These are phyloP conservation scores for Microctenopoma lineatum DNA, from an alignment of 2,797 vertebrate genomes.

Conservation along the genomic window DNA sequence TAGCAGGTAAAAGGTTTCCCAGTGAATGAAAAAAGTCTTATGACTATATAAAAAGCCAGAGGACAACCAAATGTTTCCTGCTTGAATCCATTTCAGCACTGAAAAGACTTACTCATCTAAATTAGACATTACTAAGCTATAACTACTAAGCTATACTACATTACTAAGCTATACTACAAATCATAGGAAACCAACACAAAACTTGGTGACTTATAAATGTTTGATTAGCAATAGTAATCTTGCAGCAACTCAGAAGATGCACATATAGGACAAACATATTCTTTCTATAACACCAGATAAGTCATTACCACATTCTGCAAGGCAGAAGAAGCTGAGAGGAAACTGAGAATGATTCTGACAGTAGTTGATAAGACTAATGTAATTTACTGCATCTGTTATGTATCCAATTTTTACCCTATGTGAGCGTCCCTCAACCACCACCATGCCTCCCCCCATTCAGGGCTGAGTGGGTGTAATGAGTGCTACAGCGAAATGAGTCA, in stretches of 20 bases:
- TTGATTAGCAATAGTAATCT: conserved; percentile 26
- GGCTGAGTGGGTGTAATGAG: conserved; percentile 19
- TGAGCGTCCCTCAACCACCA: not conserved
- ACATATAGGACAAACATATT: conserved; percentile 9
- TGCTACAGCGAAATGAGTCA: conserved; percentile 20
- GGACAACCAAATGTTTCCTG: not conserved
- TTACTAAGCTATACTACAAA: too few relatives aligned
- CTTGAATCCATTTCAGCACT: not conserved
- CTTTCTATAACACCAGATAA: not conserved
- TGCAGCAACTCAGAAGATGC: conserved; percentile 3
- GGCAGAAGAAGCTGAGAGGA: not conserved
- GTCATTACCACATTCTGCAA: conserved; percentile 6
- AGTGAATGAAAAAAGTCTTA: not conserved
- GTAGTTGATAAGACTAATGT: conserved; percentile 16
- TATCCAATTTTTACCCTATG: conserved; percentile 27
- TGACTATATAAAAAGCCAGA: not conserved
- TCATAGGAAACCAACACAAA: conserved; percentile 1
- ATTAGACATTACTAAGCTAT: too few relatives aligned
- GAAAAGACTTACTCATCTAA: conserved; percentile 5
- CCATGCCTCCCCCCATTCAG: conserved; percentile 6
- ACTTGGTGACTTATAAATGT: conserved; percentile 5
- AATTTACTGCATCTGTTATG: conserved; percentile 32
- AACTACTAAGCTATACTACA: too few relatives aligned
- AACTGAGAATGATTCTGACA: conserved; percentile 13
- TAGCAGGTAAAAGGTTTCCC: too few relatives aligned